phyloP scores from a whole-genome alignment of 2,888 invertebrate genomes.

The Rotaria socialis region DNA sequence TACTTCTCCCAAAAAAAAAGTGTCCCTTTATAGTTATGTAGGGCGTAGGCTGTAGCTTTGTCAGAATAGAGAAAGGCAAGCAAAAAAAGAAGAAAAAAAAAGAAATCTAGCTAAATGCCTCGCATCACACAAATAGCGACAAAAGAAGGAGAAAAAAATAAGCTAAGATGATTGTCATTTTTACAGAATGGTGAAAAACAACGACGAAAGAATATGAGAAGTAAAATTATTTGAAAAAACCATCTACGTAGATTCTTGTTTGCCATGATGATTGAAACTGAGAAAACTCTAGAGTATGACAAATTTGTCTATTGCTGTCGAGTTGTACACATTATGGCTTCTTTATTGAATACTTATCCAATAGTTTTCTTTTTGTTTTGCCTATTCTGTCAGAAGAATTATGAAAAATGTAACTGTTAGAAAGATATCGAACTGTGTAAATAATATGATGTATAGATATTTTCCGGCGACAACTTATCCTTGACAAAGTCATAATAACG shows the following conservation, averaged over 20 bases:
- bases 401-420: neutral
- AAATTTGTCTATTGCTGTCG: neutral
- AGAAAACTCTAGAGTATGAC: neutral
- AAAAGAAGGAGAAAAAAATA: neutral
- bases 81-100: neutral
- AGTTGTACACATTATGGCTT: neutral
- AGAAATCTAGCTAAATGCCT: neutral
- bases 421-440: neutral
- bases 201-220: neutral
- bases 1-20: neutral
- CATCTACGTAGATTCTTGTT: neutral
- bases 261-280: neutral
- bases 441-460: neutral
- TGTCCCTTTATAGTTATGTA: neutral
- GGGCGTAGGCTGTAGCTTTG: neutral
- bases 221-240: neutral
- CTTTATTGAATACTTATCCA: neutral
- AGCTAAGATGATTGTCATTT: neutral
- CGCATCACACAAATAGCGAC: neutral
- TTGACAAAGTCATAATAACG: neutral
- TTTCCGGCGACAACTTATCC: neutral
- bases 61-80: neutral
- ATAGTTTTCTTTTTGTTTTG: neutral
- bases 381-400: neutral
- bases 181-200: neutral